Evolutionary conservation across 2,888 invertebrate genomes (phyloP).

Genomic region (Leptogaster cylindrica): DNA sequence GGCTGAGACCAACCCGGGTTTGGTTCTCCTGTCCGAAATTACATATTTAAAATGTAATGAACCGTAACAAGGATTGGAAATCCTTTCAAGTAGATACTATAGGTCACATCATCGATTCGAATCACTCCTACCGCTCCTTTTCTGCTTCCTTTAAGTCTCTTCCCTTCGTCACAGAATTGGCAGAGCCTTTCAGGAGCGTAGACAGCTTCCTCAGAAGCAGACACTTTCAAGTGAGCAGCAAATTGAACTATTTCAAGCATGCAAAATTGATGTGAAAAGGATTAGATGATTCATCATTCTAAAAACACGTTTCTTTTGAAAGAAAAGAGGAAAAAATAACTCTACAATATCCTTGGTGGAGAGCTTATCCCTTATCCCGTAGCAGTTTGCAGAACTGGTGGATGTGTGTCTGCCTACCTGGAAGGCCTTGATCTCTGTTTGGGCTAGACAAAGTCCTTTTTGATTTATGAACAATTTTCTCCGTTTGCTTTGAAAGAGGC

Average conservation of each 20-base stretch:
- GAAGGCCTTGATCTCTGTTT: conserved; percentile 15
- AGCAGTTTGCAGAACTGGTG: too few species aligned
- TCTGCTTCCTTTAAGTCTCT: too few species aligned
- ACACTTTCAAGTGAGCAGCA: conserved; percentile 31
- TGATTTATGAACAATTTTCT: conserved; percentile 29
- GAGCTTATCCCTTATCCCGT: too few species aligned
- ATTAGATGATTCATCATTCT: conserved; percentile 31
- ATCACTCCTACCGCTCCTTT: conserved; percentile 4
- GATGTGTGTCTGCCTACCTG: neutral
- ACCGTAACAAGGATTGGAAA: conserved; percentile 14
- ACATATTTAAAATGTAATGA: conserved; percentile 28
- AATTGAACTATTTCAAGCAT: conserved; percentile 41
- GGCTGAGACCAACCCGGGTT: neutral
- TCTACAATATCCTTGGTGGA: neutral
- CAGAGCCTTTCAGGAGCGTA: neutral
- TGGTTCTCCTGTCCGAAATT: conserved; percentile 17
- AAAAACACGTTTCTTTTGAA: conserved; percentile 4
- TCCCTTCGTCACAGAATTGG: too few species aligned
- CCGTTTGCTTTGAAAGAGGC: conserved; percentile 11
- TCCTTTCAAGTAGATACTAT: conserved; percentile 11
- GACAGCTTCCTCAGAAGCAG: neutral
- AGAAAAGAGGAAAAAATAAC: neutral
- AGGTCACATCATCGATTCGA: conserved; percentile 32
- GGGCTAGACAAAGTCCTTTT: conserved; percentile 34
- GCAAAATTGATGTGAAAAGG: conserved; percentile 41